Evolutionary conservation across 2,888 invertebrate genomes (phyloP).

Genomic region (Luffia ferchaultella): DNA sequence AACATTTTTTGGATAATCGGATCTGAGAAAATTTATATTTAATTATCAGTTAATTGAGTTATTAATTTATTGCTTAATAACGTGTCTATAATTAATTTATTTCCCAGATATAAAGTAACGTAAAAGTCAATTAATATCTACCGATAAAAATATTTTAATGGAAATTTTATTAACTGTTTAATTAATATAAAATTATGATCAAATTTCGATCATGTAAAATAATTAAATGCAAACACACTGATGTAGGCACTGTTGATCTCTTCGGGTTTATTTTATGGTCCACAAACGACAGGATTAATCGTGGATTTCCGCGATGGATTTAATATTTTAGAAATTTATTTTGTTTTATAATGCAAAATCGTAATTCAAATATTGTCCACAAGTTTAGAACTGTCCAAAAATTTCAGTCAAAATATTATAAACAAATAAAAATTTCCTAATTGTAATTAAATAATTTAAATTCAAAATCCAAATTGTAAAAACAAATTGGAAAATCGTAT

Average conservation of each 20-base stretch:
- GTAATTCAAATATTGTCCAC: no score
- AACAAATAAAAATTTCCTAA: no score
- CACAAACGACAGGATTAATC: not conserved
- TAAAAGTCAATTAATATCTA: no score
- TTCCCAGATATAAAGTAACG: no score
- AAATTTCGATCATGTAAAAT: slow-evolving; percentile 34
- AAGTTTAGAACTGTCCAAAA: no score
- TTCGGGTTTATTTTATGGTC: not conserved
- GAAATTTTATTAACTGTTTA: not conserved
- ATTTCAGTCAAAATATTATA: no score
- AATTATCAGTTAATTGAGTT: not conserved
- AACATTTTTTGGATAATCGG: not conserved
- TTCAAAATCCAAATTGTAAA: no score
- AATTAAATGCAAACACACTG: slow-evolving; percentile 55
- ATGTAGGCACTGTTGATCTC: slow-evolving; percentile 28
- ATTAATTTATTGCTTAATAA: not conserved
- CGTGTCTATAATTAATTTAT: no score
- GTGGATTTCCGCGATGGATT: not conserved
- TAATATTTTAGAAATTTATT: no score
- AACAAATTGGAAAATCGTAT: no score
- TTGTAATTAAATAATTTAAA: no score
- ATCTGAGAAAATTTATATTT: not conserved
- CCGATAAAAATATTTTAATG: not conserved
- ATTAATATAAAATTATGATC: not conserved
- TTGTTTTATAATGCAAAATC: no score